Percentiles rank a stretch among this genome's conserved stretches.
These are phyloP conservation scores for Cydia pomonella DNA, from an alignment of 1,140 invertebrate species.

Conservation along the genomic window DNA sequence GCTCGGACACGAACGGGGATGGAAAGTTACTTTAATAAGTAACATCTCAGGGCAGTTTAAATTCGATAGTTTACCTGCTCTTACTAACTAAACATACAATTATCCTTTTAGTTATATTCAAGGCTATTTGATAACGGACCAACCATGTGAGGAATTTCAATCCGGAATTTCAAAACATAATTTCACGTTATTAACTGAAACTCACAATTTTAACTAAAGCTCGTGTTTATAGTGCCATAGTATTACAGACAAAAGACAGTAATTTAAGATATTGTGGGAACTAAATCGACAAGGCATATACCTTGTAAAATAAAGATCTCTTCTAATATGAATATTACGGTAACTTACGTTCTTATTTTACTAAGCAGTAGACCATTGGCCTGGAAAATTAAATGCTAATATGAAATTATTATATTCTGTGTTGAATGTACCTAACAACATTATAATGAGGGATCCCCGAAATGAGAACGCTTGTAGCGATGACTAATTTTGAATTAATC, in stretches of 20 bases:
- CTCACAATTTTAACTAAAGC: slow-evolving; percentile 4
- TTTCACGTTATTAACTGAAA: slow-evolving; percentile 16
- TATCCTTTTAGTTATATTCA: neutral
- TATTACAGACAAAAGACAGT: slow-evolving; percentile 44
- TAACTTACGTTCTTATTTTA: neutral
- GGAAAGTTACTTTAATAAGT: too few relatives aligned
- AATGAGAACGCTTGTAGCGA: slow-evolving; percentile 61
- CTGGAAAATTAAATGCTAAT: slow-evolving; percentile 77
- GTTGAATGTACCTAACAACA: slow-evolving; percentile 67
- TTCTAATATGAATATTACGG: neutral
- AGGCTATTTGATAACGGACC: neutral
- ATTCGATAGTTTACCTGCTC: too few relatives aligned
- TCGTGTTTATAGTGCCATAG: slow-evolving; percentile 13
- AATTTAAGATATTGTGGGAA: slow-evolving; percentile 62
- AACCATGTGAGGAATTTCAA: slow-evolving; percentile 14
- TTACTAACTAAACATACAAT: neutral
- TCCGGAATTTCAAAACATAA: slow-evolving; percentile 5
- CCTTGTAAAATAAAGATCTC: neutral
- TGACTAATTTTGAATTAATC: slow-evolving; percentile 57
- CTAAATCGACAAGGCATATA: slow-evolving; percentile 49
- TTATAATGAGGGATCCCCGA: slow-evolving; percentile 68
- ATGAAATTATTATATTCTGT: slow-evolving; percentile 69
- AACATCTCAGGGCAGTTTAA: too few relatives aligned
- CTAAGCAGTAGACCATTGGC: slow-evolving; percentile 44
- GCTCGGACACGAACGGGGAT: too few relatives aligned